These are phyloP conservation scores for Wasmannia auropunctata DNA, from an alignment of 1,140 invertebrate species.

Conservation along the genomic window DNA sequence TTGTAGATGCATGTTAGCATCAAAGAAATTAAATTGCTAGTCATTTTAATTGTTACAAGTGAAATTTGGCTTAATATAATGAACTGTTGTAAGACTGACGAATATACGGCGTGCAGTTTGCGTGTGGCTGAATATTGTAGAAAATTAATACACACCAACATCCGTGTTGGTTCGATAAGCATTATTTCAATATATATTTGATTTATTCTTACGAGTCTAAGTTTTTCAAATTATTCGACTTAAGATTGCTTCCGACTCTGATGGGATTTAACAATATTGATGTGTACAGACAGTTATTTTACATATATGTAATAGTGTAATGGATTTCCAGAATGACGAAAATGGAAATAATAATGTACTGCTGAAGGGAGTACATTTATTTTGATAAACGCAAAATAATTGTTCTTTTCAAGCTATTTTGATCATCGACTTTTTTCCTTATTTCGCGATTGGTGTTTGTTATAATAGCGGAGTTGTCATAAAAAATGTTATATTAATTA, in stretches of 20 bases:
- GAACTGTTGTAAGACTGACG: too few species aligned
- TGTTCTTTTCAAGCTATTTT: not conserved
- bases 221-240: too few species aligned
- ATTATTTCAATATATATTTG: too few species aligned
- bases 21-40: too few species aligned
- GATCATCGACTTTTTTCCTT: not conserved
- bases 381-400: not conserved
- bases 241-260: not conserved
- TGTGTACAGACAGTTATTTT: not conserved
- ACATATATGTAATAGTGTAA: not conserved
- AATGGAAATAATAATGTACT: not conserved
- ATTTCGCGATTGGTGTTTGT: not conserved
- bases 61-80: too few species aligned
- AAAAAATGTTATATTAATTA: not conserved
- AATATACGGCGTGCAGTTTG: too few species aligned
- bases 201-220: too few species aligned
- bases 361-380: not conserved
- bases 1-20: too few species aligned
- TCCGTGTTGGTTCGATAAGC: too few species aligned
- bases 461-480: not conserved
- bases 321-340: not conserved
- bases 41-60: too few species aligned
- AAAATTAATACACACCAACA: too few species aligned
- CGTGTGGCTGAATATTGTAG: too few species aligned
- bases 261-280: slow-evolving; percentile 1